A percentile compares a stretch with the other conserved stretches of the same genome.
phyloP scores from a whole-genome alignment of 2,113 vertebrate species.

The Trematocara nigrifrons region DNA sequence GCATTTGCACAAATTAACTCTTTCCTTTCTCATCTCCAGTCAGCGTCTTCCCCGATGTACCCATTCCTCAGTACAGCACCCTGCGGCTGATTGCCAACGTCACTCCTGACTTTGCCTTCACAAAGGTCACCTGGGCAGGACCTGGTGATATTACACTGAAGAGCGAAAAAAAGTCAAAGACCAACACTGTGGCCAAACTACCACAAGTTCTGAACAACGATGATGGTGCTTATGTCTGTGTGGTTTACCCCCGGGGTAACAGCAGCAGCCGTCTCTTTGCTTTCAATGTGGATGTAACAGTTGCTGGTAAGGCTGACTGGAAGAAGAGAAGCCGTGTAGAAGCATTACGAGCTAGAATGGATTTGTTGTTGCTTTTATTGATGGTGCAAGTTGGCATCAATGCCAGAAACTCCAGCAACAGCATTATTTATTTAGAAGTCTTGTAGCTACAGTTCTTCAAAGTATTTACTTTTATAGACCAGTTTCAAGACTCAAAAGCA shows the following conservation, averaged over 20 bases:
- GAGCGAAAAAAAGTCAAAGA: not conserved
- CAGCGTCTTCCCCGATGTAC: conserved; percentile 1
- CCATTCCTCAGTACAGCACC: conserved; percentile 49
- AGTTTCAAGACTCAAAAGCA: conserved; percentile 36
- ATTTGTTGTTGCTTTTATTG: conserved; percentile 26
- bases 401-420: conserved; percentile 15
- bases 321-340: not conserved
- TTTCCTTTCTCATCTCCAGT: conserved; percentile 34
- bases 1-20: not conserved
- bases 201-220: conserved; percentile 41
- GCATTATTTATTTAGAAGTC: conserved; percentile 59
- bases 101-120: not conserved
- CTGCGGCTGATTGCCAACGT: conserved; percentile 52
- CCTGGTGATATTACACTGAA: conserved; percentile 33
- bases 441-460: conserved; percentile 46
- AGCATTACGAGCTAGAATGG: not conserved
- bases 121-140: conserved; percentile 56
- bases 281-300: conserved; percentile 41
- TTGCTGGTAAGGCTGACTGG: conserved; percentile 52
- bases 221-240: conserved; percentile 57
- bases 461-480: conserved; percentile 45
- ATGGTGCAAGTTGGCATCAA: conserved; percentile 24
- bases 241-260: conserved; percentile 24
- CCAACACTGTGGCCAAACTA: conserved; percentile 54
- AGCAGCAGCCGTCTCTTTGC: not conserved